These are phyloP conservation scores for Chaenodraco wilsoni DNA, from an alignment of 2,797 vertebrate genomes.

Conservation along the genomic window DNA sequence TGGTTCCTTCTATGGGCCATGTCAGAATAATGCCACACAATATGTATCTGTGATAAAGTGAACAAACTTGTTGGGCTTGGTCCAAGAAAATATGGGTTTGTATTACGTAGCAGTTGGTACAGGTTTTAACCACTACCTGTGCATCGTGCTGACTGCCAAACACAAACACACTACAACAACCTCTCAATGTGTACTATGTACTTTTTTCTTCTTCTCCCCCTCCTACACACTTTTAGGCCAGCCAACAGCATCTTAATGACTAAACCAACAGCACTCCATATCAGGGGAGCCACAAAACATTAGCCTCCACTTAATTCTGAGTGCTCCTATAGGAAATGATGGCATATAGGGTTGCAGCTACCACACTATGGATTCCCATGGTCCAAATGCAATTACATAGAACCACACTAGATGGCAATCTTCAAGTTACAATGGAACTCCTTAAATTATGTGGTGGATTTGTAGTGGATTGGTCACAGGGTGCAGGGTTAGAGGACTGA, in stretches of 20 bases:
- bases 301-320: conserved; percentile 77
- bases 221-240: conserved; percentile 16
- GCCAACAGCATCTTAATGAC: conserved; percentile 58
- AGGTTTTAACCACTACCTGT: conserved; percentile 19
- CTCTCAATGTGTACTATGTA: neutral
- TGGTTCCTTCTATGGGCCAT: conserved; percentile 19
- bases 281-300: conserved; percentile 72
- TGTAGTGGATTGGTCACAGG: conserved; percentile 50
- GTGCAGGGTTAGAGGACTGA: conserved; percentile 51
- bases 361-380: conserved; percentile 72
- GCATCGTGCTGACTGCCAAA: conserved; percentile 23
- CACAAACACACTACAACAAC: neutral
- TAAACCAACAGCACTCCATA: conserved; percentile 69
- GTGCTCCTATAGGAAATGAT: conserved; percentile 79
- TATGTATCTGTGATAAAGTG: conserved; percentile 23
- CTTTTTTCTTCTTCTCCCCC: neutral
- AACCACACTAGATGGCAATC: conserved; percentile 72
- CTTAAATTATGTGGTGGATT: conserved; percentile 68
- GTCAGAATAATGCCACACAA: conserved; percentile 12
- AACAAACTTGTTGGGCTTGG: neutral
- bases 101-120: conserved; percentile 14
- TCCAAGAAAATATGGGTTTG: neutral
- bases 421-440: conserved; percentile 68
- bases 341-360: conserved; percentile 68
- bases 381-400: conserved; percentile 74